A percentile compares a stretch with the other conserved stretches of the same genome.
Conservation (phyloP, 2,113 vertebrate genomes). For the Candoia aspera region DNA sequence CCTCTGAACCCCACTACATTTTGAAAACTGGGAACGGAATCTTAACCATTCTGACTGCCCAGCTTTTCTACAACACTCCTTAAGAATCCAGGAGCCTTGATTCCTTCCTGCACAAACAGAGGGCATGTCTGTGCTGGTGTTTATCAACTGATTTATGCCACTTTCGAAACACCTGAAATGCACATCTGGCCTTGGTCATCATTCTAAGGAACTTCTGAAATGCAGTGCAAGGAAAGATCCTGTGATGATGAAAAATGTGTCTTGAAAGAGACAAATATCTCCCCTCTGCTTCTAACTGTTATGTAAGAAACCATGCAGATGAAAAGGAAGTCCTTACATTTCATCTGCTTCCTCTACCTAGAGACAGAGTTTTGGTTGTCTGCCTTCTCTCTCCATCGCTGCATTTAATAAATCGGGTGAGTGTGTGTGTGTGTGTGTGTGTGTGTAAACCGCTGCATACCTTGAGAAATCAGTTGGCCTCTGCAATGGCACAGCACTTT, state of each 20-base stretch:
- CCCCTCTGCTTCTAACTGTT: background rate
- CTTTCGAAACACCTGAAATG: background rate
- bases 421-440: background rate
- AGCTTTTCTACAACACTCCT: background rate
- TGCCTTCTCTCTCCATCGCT: background rate
- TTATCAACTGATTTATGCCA: slow-evolving; percentile 18
- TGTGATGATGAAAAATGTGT: background rate
- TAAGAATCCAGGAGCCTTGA: background rate
- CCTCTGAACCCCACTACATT: slow-evolving; percentile 1
- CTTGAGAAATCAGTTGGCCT: slow-evolving; percentile 6
- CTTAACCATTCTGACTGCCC: background rate
- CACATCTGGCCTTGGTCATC: background rate
- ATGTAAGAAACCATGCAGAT: slow-evolving; percentile 2
- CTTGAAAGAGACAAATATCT: background rate
- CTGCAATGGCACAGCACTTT: slow-evolving; percentile 15
- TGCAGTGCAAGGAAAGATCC: background rate
- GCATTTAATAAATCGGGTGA: slow-evolving; percentile 5
- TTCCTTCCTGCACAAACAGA: slow-evolving; percentile 5
- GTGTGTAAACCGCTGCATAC: background rate
- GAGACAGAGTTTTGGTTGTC: background rate
- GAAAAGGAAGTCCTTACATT: background rate
- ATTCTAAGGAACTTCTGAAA: background rate
- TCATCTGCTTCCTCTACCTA: background rate
- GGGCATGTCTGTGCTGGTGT: slow-evolving; percentile 7
- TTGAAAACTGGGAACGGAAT: slow-evolving; percentile 4